Evolutionary conservation across 1,140 invertebrate genomes (phyloP).

Genomic region (Matsumurasca onukii): DNA sequence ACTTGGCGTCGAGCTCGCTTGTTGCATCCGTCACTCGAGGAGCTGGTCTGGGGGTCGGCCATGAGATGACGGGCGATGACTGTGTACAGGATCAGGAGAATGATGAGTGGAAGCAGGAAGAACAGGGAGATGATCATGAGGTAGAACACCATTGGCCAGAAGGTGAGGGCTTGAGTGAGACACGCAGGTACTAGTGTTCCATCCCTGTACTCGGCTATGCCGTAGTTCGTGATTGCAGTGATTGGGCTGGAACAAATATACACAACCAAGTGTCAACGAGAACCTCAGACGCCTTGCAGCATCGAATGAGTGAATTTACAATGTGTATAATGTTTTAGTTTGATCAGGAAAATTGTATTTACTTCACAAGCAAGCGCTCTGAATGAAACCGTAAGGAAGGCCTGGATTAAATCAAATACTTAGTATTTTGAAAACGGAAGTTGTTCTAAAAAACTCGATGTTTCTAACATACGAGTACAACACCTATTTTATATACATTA

Average conservation of each 20-base stretch:
- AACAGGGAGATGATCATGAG: constrained; percentile 68
- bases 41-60: constrained; percentile 59
- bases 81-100: constrained; percentile 73
- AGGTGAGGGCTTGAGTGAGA: constrained; percentile 62
- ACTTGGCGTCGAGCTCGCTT: constrained; percentile 65
- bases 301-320: too few relatives aligned
- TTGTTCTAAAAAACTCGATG: too few relatives aligned
- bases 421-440: too few relatives aligned
- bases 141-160: constrained; percentile 73
- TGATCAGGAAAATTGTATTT: too few relatives aligned
- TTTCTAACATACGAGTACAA: too few relatives aligned
- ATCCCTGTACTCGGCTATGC: constrained; percentile 52
- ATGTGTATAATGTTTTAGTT: too few relatives aligned
- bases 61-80: constrained; percentile 75
- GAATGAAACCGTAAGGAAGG: too few relatives aligned
- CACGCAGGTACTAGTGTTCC: constrained; percentile 55
- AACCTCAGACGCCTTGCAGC: too few relatives aligned
- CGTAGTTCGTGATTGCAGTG: constrained; percentile 62
- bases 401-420: too few relatives aligned
- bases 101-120: constrained; percentile 72
- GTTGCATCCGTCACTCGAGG: constrained; percentile 57
- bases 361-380: too few relatives aligned
- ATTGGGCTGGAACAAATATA: constrained; percentile 56
- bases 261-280: neutral
- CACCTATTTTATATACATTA: too few relatives aligned